A percentile compares a stretch with the other conserved stretches of the same genome.
phyloP scores from a whole-genome alignment of 2,888 invertebrate species.

The Caenorhabditis macrosperma region DNA sequence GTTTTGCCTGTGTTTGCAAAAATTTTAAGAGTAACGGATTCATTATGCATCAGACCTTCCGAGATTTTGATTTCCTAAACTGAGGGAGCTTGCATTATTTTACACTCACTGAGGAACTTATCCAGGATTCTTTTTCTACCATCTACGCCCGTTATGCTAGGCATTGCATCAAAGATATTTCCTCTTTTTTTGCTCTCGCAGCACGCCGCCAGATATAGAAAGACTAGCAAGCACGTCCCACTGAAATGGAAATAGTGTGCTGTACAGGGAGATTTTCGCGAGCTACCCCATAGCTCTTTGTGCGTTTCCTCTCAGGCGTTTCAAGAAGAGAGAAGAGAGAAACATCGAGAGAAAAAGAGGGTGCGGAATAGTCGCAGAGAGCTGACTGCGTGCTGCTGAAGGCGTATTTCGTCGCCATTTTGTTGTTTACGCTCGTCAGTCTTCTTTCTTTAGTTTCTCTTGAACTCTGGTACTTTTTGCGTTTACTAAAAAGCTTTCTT shows the following conservation, averaged over 20 bases:
- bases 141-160: too few species aligned
- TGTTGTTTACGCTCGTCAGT: slow-evolving; percentile 51
- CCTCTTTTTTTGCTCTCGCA: slow-evolving; percentile 8
- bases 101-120: too few species aligned
- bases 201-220: neutral
- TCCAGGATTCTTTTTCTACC: too few species aligned
- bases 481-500: slow-evolving; percentile 7
- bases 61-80: too few species aligned
- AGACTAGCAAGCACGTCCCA: neutral
- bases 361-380: slow-evolving; percentile 29
- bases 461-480: neutral
- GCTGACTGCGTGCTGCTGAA: slow-evolving; percentile 55
- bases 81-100: too few species aligned
- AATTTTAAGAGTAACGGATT: too few species aligned
- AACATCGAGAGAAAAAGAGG: slow-evolving; percentile 6
- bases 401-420: slow-evolving; percentile 55
- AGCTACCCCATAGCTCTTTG: slow-evolving; percentile 40
- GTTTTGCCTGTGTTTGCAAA: too few species aligned
- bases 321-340: slow-evolving; percentile 10
- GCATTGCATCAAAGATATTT: slow-evolving; percentile 37
- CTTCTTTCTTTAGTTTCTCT: slow-evolving; percentile 14
- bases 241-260: slow-evolving; percentile 22
- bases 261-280: slow-evolving; percentile 31
- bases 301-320: slow-evolving; percentile 53
- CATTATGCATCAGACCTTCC: too few species aligned